Evolutionary conservation across 53 echinoderm and acorn worm genomes (phyloP), one percentile per base, ranked within the genome.

Genomic region (Apostichopus leukothele): DNA sequence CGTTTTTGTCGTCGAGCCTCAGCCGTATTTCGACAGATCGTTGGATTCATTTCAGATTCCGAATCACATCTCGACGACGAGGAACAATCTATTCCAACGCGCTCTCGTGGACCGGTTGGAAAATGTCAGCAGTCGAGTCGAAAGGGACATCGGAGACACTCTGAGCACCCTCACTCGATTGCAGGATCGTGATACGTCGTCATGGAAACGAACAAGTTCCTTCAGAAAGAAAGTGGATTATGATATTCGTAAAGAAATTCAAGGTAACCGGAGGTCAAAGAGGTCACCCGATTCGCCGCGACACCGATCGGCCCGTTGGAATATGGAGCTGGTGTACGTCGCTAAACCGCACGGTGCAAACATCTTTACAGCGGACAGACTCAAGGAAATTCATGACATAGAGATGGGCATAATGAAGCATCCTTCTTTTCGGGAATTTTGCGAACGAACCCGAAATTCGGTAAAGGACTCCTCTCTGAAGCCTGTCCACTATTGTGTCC

Each of bases 1-100:
- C 4, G 88, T 95, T 23, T 91, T 92, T 23, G 92, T 91, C 0
- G 94, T 92, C 27, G 90, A 94, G 25, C 92, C 92, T 9, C 59
- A 88, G 25, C 97, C 98, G 1, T 90, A 95, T 83, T 95, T 95
- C 88, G 98, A 95, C 90, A 94, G 92, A 60, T 95, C 97, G 3
- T 91, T 97, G 13, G 93, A 97, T 73, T 94, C 97, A 0, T 95
- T 97, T 67, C 88, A 97, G 89, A 95, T 97, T 75, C 95, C 98
- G 0, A 94, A 97, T 68, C 98, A 97, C 88, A 76, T 88, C 71
- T 92, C 95, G 54, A 95, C 98, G 9, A 53, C 86, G 7, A 88
- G 92, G 16, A 91, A 90, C 11, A 90, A 93, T 68, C 77, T 91
- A 54, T 89, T 97, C 21, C 88, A 93, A 14, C 77, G 84, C 5